Evolutionary conservation across 1,140 invertebrate species (phyloP), one percentile per base, ranked within the genome.

Genomic region (Lordiphosa clarofinis): DNA sequence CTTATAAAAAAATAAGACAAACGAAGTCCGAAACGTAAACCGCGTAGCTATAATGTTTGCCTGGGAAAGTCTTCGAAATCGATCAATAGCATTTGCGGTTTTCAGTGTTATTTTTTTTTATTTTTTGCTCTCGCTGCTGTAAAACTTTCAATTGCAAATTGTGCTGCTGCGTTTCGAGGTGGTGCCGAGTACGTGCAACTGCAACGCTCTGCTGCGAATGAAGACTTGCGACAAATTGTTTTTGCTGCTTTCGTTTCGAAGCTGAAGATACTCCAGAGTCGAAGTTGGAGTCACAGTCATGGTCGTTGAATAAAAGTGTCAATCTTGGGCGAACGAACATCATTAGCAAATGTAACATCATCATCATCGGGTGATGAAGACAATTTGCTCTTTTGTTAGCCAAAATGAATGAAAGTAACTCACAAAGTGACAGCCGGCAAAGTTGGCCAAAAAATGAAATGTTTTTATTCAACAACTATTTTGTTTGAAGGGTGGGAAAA

Each of bases 301-400:
- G 78, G 78, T 82, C 78, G 67, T 60, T 84, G 78, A 59, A 73
- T 84, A 84, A 73, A 78, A 73, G 78, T 84, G 78, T 78, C 78
- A 84, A 84, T 84, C 69, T 78, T 63, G 42, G 42, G 37, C 36
- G 37, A 37, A 49, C 21, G 59, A 76, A 68, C 54, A 61, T 54
- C 63, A 73, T 72, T 67, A 66, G 42, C 57, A 40, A 15, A 13
- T 55, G 31, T 15, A 56, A 56, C 64, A 53, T 60, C 61, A 56
- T 64, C 55, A 58, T 57, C 37, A 63, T 63, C 48, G 24, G 39
- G 36, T 58, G 56, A 21, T 15, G 15, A 67, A 76, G 53, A 74
- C 72, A 74, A 71, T 75, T 71, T 63, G 38, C 54, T 52, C 55
- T 56, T 76, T 58, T 72, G 67, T 75, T 55, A 35, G 53, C 7